These are phyloP conservation scores for Pteropus rufus DNA, from an alignment of 2,797 vertebrate genomes.

Conservation along the genomic window DNA sequence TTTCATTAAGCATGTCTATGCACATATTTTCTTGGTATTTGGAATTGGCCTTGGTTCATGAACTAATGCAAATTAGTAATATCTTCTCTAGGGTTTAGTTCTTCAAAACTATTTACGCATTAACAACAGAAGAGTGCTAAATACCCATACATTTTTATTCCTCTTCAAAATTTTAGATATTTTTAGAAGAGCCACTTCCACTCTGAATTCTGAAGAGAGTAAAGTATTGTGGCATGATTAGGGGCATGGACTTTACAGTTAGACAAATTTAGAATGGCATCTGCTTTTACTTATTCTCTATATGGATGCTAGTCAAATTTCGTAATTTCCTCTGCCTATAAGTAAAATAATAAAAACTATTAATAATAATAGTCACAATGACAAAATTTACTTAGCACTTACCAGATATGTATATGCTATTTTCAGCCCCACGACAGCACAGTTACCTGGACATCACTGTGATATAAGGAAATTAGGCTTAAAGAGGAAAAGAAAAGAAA, in stretches of 20 bases:
- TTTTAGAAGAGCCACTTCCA: background rate
- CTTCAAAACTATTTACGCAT: background rate
- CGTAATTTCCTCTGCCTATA: background rate
- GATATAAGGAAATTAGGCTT: background rate
- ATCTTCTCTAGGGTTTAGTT: background rate
- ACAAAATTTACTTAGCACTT: background rate
- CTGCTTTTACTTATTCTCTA: background rate
- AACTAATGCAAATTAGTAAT: background rate
- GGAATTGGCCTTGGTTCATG: background rate
- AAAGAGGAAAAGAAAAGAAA: background rate
- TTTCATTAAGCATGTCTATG: background rate
- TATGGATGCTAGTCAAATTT: background rate
- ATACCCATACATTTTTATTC: background rate
- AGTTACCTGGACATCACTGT: background rate
- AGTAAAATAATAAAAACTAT: background rate
- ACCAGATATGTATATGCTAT: background rate
- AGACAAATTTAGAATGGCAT: background rate
- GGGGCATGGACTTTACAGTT: background rate
- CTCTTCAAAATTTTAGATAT: background rate
- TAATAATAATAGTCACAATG: background rate
- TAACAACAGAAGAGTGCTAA: background rate
- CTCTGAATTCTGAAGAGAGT: background rate
- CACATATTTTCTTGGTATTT: background rate
- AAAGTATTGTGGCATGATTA: background rate
- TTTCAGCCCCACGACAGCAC: background rate